Evolutionary conservation across 92 coral and sea anemone genomes (phyloP), one percentile per base, ranked within the genome.

Genomic region (Phenganax subtilis): DNA sequence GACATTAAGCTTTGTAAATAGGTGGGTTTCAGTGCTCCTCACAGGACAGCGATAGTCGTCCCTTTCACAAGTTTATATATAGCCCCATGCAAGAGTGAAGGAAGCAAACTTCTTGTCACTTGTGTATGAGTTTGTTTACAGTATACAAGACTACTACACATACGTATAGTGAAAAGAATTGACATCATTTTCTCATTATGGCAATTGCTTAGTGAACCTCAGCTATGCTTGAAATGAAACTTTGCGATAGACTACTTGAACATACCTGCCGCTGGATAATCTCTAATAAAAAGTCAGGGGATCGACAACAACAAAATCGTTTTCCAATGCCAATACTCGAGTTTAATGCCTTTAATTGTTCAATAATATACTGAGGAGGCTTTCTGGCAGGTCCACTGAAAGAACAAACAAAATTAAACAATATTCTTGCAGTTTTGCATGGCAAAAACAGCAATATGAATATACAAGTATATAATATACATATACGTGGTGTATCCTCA

Each of bases 211-310:
- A 5, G 47, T 37, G 47, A 37, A 37, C 3, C 47, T 37, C 47
- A 37, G 47, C 47, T 2, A 37, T 37, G 5, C 5, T 37, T 37
- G 3, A 37, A 37, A 37, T 1, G 47, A 37, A 37, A 37, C 47
- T 37, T 20, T 20, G 25, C 25, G 25, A 20, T 20, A 37, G 5
- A 37, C 47, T 37, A 37, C 47, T 37, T 5, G 47, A 29, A 58
- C 77, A 74, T 61, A 93, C 97, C 88, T 96, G 98, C 77, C 98
- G 89, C 71, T 92, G 97, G 27, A 96, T 96, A 58, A 96, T 92
- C 75, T 96, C 98, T 82, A 96, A 78, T 30, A 96, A 84, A 76
- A 96, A 96, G 70, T 96, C 98, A 28, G 98, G 98, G 3, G 94
- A 90, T 11, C 98, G 88, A 81, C 96, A 92, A 66, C 98, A 97